Evolutionary conservation across 2,888 invertebrate genomes (phyloP).

Genomic region (Rhogogaster chlorosoma): DNA sequence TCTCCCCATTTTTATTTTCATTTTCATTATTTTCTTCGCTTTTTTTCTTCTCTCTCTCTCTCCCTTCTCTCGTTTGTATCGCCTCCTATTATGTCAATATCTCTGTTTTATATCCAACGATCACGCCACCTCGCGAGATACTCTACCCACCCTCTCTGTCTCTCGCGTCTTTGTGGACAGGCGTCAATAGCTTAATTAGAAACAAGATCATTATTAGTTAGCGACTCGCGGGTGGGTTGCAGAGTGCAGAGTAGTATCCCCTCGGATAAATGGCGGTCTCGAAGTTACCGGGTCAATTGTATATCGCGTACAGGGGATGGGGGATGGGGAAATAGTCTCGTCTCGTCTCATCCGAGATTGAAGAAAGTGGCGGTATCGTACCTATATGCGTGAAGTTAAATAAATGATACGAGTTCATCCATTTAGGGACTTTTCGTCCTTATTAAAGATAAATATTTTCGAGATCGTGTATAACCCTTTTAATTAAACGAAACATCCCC

Average conservation of each 20-base stretch:
- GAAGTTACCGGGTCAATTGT: conserved; percentile 22
- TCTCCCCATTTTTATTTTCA: not conserved
- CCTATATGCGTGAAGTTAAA: not conserved
- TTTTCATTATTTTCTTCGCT: not conserved
- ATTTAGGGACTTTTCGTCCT: not conserved
- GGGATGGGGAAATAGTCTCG: not conserved
- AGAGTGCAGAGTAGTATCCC: not conserved
- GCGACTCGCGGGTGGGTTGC: not conserved
- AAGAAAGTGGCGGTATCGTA: not conserved
- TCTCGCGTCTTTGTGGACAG: conserved; percentile 23
- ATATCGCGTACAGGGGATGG: not conserved
- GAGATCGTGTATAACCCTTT: not conserved
- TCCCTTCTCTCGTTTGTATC: not conserved
- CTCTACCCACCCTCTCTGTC: not conserved
- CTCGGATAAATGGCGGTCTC: conserved; percentile 14
- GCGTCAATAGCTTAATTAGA: conserved; percentile 47
- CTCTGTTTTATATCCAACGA: not conserved
- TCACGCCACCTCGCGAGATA: not conserved
- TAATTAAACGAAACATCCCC: not conserved
- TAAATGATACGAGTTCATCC: not conserved
- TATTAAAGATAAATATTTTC: not conserved
- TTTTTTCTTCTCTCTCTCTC: not conserved
- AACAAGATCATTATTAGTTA: conserved; percentile 37
- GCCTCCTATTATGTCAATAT: not conserved
- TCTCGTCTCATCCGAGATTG: not conserved